Conservation (phyloP, 1,140 invertebrate genomes). For the Cyrtorhinus lividipennis region DNA sequence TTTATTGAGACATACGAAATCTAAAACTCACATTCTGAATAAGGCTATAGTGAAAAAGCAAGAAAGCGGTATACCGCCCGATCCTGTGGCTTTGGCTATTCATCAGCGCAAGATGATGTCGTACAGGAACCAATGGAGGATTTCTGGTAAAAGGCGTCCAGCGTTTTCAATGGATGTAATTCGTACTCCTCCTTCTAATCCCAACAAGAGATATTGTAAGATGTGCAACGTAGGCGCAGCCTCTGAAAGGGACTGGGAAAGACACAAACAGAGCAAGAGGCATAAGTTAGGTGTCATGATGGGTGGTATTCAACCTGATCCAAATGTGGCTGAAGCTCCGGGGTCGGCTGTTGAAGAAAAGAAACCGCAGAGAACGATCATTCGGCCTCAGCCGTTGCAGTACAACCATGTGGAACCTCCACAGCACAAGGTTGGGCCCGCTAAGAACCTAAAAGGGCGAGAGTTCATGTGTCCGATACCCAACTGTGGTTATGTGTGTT, state of each 20-base stretch:
- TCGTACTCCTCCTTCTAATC: too few species aligned
- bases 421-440: not conserved
- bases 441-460: not conserved
- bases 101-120: not conserved
- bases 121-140: not conserved
- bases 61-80: not conserved
- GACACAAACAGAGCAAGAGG: not conserved
- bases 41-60: not conserved
- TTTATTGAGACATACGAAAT: not conserved
- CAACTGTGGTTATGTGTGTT: conserved; percentile 4
- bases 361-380: not conserved
- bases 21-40: not conserved
- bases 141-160: not conserved
- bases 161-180: too few species aligned
- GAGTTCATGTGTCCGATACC: conserved; percentile 12
- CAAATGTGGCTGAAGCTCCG: too few species aligned
- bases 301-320: not conserved
- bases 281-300: not conserved
- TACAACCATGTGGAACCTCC: not conserved
- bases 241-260: not conserved
- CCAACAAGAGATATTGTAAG: too few species aligned
- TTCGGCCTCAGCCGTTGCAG: not conserved
- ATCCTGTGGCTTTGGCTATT: not conserved
- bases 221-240: not conserved
- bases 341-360: not conserved